Evolutionary conservation across 2,113 vertebrate species (phyloP).

Genomic region (Macrotis lagotis): DNA sequence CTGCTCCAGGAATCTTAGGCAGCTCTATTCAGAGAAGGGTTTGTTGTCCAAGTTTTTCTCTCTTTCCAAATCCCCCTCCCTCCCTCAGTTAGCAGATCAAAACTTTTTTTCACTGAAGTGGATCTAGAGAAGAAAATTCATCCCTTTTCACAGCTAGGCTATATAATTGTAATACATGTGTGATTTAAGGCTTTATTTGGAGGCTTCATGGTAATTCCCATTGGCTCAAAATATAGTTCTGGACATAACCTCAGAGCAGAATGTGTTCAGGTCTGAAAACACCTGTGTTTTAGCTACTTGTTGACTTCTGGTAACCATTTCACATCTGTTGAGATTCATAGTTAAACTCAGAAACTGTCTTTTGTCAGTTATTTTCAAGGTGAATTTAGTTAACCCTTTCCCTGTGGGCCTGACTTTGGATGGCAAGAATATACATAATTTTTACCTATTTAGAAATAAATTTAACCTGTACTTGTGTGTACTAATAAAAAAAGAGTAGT

Average conservation of each 20-base stretch:
- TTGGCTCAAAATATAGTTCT: not conserved
- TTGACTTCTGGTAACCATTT: not conserved
- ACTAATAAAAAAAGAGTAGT: not conserved
- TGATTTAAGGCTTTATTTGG: not conserved
- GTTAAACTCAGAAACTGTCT: not conserved
- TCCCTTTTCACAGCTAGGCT: fast-evolving
- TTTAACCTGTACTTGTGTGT: not conserved
- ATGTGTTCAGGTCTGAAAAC: not conserved
- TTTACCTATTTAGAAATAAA: not conserved
- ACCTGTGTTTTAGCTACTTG: not conserved
- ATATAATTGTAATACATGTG: not conserved
- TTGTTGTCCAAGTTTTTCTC: not conserved
- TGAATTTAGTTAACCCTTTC: not conserved
- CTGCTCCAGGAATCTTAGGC: not conserved
- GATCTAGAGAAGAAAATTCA: not conserved
- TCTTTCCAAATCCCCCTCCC: too few relatives aligned
- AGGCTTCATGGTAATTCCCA: not conserved
- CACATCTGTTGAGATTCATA: not conserved
- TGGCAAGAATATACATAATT: not conserved
- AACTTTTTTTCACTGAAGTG: not conserved
- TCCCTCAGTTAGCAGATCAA: not conserved
- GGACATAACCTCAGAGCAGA: not conserved
- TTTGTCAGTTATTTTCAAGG: not conserved
- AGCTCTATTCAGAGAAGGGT: not conserved
- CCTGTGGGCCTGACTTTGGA: not conserved